phyloP scores from a whole-genome alignment of 2,888 invertebrate genomes.

The Oscheius onirici region DNA sequence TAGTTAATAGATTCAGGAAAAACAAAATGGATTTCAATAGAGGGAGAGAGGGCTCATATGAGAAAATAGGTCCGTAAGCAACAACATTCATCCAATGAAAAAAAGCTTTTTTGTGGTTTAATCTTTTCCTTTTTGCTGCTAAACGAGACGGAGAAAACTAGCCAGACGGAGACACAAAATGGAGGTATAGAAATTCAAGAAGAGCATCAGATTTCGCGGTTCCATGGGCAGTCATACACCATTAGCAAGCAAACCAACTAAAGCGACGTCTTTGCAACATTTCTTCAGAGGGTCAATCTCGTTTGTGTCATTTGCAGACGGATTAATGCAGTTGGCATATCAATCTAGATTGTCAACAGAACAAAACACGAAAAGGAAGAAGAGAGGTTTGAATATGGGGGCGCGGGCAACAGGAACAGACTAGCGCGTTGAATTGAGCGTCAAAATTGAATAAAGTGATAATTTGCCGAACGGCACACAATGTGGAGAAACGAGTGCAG shows the following conservation, averaged over 20 bases:
- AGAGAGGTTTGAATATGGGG: background rate
- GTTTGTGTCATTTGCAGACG: background rate
- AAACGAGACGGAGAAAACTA: no score
- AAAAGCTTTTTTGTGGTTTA: background rate
- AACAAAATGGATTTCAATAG: background rate
- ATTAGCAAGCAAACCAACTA: slow-evolving; percentile 2
- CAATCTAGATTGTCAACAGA: slow-evolving; percentile 1
- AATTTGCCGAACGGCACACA: slow-evolving; percentile 24
- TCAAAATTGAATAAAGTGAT: slow-evolving; percentile 30
- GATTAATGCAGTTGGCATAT: background rate
- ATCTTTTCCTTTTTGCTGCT: no score
- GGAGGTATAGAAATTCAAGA: slow-evolving; percentile 25
- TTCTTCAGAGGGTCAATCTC: background rate
- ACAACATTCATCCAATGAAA: background rate
- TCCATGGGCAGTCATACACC: slow-evolving; percentile 12
- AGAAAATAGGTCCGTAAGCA: background rate
- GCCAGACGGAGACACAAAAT: background rate
- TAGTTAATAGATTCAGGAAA: no score
- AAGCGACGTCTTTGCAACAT: slow-evolving; percentile 4
- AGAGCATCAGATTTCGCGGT: slow-evolving; percentile 20
- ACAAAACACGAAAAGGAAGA: slow-evolving; percentile 1
- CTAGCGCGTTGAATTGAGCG: slow-evolving; percentile 16
- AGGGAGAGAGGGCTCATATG: background rate
- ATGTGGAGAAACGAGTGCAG: slow-evolving; percentile 6
- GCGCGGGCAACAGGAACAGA: background rate